phyloP scores from a whole-genome alignment of 2,113 vertebrate species.

The Cyanistes caeruleus region DNA sequence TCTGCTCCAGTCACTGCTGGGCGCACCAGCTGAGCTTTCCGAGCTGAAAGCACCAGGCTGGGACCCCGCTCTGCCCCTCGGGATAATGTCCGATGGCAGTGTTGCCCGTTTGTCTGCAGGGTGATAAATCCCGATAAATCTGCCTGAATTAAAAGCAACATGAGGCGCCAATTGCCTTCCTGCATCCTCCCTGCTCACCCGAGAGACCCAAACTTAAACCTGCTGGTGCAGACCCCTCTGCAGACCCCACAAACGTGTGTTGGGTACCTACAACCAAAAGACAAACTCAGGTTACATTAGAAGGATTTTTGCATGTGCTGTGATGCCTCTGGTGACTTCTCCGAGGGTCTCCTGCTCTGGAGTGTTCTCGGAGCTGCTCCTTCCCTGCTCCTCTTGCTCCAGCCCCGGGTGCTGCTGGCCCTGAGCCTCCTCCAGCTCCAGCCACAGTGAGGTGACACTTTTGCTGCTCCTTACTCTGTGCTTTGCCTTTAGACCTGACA shows the following conservation, averaged over 20 bases:
- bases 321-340: neutral
- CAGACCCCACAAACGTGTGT: too few relatives aligned
- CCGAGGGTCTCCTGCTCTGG: neutral
- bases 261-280: neutral
- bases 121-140: neutral
- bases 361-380: neutral
- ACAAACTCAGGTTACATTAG: neutral
- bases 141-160: neutral
- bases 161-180: neutral
- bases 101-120: neutral
- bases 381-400: neutral
- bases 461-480: neutral
- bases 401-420: neutral
- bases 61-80: rapidly evolving
- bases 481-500: neutral
- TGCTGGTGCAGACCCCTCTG: neutral
- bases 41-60: neutral
- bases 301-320: rapidly evolving
- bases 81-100: too few relatives aligned
- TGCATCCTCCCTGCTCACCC: neutral
- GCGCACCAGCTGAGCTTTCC: rapidly evolving
- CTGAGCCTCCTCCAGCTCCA: neutral
- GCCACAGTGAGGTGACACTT: neutral
- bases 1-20: rapidly evolving
- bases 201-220: too few relatives aligned